Evolutionary conservation across 2,888 invertebrate species (phyloP), one percentile per base, ranked within the genome.

Genomic region (Cyrtodaria siliqua): DNA sequence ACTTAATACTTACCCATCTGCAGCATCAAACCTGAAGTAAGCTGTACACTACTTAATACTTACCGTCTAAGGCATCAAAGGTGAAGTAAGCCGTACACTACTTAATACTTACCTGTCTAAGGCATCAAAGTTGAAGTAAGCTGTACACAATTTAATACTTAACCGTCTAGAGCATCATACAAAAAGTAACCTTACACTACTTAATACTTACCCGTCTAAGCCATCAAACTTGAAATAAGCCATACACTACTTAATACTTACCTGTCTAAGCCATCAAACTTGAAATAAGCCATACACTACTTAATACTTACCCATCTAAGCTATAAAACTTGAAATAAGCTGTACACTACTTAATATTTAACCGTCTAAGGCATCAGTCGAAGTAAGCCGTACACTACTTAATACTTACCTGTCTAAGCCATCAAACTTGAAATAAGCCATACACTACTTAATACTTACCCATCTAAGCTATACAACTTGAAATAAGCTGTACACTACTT

Each of bases 151-250:
- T n/a, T n/a, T n/a, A n/a, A n/a, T 89, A 81, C 94, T 93, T 89
- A 96, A 96, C 95, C 95, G 72, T 95, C 95, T 91, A 96, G 96
- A 64, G 96, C 96, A 18, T 85, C 79, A 57, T 87, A 87, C 14
- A 86, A 85, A 81, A 90, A 92, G 66, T 89, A 84, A 3, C 89
- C 84, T 24, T 87, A 42, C 92, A 93, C 71, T 93, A 93, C 29
- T 87, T 78, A 55, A 95, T 14, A 8, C 14, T 40, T 40, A 40
- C 40, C 14, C 14, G 9, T 40, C 40, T 8, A 40, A 14, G 14
- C 8, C 40, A 40, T 40, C 14, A 40, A 40, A 12, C 14, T 14
- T 40, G 14, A 14, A 40, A 14, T 40, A 40, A 12, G 40, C 14
- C 40, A 40, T 40, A 40, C 47, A 47, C 3, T 9, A 47, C 47